A percentile compares a stretch with the other conserved stretches of the same genome.
phyloP scores from a whole-genome alignment of 2,888 invertebrate species.

The Colletes collaris region DNA sequence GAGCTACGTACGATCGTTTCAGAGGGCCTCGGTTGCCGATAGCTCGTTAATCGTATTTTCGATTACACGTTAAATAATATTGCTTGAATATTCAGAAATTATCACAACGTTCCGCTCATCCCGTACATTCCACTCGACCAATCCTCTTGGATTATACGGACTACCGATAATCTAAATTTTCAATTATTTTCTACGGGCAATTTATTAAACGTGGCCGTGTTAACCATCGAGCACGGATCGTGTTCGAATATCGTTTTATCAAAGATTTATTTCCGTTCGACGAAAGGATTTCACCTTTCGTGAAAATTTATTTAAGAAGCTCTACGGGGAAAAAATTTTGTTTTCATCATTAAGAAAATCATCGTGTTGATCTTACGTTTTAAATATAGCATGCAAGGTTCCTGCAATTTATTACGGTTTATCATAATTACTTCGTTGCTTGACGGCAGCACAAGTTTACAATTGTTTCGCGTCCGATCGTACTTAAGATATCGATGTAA shows the following conservation, averaged over 20 bases:
- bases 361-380: not conserved
- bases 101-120: not conserved
- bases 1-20: constrained; percentile 2
- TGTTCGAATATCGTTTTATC: too few species aligned
- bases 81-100: constrained; percentile 7
- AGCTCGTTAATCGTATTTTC: constrained; percentile 5
- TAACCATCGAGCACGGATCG: not conserved
- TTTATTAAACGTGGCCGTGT: not conserved
- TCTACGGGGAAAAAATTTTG: not conserved
- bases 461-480: not conserved
- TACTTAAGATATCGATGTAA: not conserved
- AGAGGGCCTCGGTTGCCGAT: not conserved
- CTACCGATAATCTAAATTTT: not conserved
- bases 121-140: not conserved
- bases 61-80: constrained; percentile 14
- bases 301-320: too few species aligned
- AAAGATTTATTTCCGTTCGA: too few species aligned
- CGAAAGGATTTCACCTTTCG: not conserved
- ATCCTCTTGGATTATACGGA: not conserved
- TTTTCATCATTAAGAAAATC: not conserved
- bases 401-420: not conserved
- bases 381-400: not conserved
- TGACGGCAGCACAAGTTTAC: not conserved
- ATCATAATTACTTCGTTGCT: not conserved
- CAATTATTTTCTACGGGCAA: not conserved